Base-by-base conservation (phyloP, 2,113 vertebrate genomes). In the Dipodomys stephensi region DNA sequence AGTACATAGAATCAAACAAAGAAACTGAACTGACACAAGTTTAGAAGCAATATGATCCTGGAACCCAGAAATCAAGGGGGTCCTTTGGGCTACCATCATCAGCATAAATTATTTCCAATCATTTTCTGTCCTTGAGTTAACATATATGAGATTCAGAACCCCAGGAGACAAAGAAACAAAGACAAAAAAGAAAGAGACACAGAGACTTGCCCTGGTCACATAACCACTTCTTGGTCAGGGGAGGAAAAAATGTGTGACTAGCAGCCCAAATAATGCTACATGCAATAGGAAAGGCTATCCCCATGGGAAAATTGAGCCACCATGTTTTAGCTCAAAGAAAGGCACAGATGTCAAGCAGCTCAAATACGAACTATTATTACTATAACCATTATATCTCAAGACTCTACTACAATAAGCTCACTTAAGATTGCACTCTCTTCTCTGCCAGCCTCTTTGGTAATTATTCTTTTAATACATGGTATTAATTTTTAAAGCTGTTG, bases 401-500 rank as follows among this genome's bases (percentile, higher is more conserved):
- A 92, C 69, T 7, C 35, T 60, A 32, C 30, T 67, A 57, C 3
- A 35, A 62, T 71, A 35, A 80, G 57, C 6, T 74, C 62, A 83
- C 11, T 28, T 62, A 93, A 87, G 44, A 11, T 9, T 71, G 1
- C 0, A 68, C 6, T 13, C 22, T 46, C 12, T 67, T 65, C 60
- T 88, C 32, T 60, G 53, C 64, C 28, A 65, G 20, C 2, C 35
- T 92, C 53, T n/a, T 87, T 65, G 64, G 10, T 80, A 80, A 85
- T 85, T 91, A 79, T 90, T 32, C 7, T 35, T 88, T 69, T 73
- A 78, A 91, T 57, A 67, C 28, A 76, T 60, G 18, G 60, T 72
- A 88, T 76, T 86, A 83, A 80, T 90, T 83, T 72, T 92, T 94
- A 71, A 95, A 88, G 25, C 81, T 88, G 44, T 79, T 93, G 64